These are phyloP conservation scores for Drosophila sproati DNA, from an alignment of 1,140 invertebrate species.

Conservation along the genomic window DNA sequence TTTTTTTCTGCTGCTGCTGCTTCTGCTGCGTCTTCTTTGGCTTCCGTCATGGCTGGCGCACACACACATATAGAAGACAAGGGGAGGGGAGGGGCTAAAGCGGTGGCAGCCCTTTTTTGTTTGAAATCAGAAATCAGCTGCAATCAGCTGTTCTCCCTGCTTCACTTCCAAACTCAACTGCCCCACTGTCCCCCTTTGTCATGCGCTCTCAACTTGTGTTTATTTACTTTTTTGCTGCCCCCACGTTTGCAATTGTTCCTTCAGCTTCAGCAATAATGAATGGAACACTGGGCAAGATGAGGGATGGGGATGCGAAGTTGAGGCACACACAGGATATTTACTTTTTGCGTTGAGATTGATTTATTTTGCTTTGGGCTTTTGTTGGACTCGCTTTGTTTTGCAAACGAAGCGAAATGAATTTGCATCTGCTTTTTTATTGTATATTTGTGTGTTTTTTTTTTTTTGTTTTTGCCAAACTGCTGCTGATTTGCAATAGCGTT, in stretches of 20 bases:
- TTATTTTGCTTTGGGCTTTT: constrained; percentile 64
- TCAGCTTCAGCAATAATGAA: constrained; percentile 45
- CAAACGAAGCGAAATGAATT: constrained; percentile 66
- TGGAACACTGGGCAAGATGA: constrained; percentile 8
- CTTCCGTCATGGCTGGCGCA: constrained; percentile 73
- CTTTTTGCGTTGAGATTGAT: constrained; percentile 69
- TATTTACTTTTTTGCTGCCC: constrained; percentile 68
- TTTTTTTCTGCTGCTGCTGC: constrained; percentile 53
- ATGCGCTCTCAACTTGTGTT: constrained; percentile 46
- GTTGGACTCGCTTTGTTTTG: constrained; percentile 45
- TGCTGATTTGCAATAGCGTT: constrained; percentile 13
- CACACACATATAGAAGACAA: constrained; percentile 37
- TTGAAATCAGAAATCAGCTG: constrained; percentile 66
- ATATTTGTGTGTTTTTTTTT: not conserved
- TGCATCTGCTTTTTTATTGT: constrained; percentile 24
- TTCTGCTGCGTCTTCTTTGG: constrained; percentile 48
- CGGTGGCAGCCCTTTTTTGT: constrained; percentile 28
- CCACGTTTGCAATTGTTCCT: constrained; percentile 20
- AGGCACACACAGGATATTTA: constrained; percentile 69
- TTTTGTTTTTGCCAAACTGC: not conserved
- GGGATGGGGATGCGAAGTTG: not conserved
- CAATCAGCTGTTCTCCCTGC: constrained; percentile 73
- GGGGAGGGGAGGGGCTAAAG: not conserved
- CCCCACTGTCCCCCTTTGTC: not conserved
- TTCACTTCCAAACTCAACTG: not conserved